Conservation (phyloP, 2,113 vertebrate species). For the Microcebus jonahi region DNA sequence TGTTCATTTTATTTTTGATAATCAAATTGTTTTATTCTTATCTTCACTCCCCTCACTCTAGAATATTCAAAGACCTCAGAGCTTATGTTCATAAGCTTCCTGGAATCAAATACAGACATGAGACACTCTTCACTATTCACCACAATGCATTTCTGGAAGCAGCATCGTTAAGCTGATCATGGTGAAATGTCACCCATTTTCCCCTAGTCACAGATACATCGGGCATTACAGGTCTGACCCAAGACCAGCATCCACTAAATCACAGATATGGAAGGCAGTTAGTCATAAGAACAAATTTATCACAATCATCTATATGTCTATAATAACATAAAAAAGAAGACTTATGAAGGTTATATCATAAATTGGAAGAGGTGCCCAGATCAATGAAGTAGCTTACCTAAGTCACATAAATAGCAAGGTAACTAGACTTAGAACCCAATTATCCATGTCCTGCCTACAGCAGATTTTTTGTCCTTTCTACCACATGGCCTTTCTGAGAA, state of each 20-base stretch:
- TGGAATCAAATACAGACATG: neutral
- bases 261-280: neutral
- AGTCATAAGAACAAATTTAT: neutral
- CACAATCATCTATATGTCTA: too few relatives aligned
- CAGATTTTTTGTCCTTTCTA: neutral
- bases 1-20: neutral
- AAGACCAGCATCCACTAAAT: neutral
- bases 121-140: neutral
- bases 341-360: neutral
- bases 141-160: neutral
- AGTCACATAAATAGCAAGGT: neutral
- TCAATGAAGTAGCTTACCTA: neutral
- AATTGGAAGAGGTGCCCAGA: neutral
- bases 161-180: neutral
- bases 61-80: neutral
- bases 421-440: neutral
- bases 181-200: neutral
- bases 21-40: conserved; percentile 1
- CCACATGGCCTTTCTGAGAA: neutral
- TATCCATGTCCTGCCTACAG: neutral
- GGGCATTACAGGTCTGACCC: neutral
- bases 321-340: neutral
- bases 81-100: neutral
- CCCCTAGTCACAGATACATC: neutral
- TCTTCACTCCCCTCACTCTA: neutral